These are phyloP conservation scores for Tonatia bakeri DNA, from an alignment of 2,113 vertebrate species.

Conservation along the genomic window DNA sequence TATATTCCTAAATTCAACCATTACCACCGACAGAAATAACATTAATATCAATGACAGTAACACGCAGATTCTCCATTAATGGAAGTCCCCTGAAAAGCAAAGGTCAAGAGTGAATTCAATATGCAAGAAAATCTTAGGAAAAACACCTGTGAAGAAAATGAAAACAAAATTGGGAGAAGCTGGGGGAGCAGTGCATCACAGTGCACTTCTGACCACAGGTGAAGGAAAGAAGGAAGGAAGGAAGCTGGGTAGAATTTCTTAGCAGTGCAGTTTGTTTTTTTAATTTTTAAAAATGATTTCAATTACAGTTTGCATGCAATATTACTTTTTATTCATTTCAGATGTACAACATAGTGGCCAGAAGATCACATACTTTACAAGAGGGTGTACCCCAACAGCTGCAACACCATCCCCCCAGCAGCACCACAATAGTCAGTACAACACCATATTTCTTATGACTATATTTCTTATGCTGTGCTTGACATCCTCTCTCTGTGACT, in stretches of 20 bases:
- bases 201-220: background rate
- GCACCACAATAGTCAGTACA: background rate
- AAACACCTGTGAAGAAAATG: background rate
- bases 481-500: background rate
- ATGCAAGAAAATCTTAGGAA: background rate
- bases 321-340: background rate
- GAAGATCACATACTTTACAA: background rate
- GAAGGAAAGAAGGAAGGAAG: background rate
- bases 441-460: background rate
- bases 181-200: too few relatives aligned
- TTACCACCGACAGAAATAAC: background rate
- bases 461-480: background rate
- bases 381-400: background rate
- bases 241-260: background rate
- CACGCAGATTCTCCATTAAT: background rate
- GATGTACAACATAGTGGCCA: background rate
- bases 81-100: background rate
- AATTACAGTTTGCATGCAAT: background rate
- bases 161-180: background rate
- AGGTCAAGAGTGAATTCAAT: background rate
- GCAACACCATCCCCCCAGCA: background rate
- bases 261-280: background rate
- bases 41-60: background rate
- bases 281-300: background rate
- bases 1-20: conserved; percentile 41